Conservation (phyloP, 2,797 vertebrate species). For the Xenentodon cancila region DNA sequence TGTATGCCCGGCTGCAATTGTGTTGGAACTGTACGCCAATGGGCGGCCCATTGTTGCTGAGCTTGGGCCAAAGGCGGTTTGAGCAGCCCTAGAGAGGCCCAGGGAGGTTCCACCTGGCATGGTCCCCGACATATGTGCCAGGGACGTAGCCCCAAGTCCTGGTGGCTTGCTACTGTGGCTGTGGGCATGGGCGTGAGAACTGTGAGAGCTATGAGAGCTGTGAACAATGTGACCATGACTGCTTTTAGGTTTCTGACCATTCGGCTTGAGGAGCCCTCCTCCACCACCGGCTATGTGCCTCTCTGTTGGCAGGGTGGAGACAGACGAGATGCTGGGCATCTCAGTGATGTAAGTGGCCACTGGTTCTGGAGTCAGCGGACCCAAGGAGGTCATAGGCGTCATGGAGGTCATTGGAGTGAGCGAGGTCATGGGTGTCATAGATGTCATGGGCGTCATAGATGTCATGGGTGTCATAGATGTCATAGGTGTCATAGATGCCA, state of each 20-base stretch:
- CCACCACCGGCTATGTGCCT: slow-evolving; percentile 77
- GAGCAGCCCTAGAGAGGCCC: slow-evolving; percentile 67
- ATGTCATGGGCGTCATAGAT: slow-evolving; percentile 3
- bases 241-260: slow-evolving; percentile 89
- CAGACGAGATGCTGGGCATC: slow-evolving; percentile 80
- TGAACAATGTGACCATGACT: slow-evolving; percentile 60
- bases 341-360: slow-evolving; percentile 88
- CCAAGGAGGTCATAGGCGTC: slow-evolving; percentile 83
- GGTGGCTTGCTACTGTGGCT: slow-evolving; percentile 76
- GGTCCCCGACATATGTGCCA: slow-evolving; percentile 76
- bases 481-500: slow-evolving; percentile 50
- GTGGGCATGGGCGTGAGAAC: slow-evolving; percentile 63
- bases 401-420: slow-evolving; percentile 47
- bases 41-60: slow-evolving; percentile 82
- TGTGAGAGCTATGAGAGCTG: slow-evolving; percentile 58
- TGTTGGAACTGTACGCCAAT: slow-evolving; percentile 75
- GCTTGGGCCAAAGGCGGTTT: slow-evolving; percentile 54
- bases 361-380: slow-evolving; percentile 88
- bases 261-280: slow-evolving; percentile 79
- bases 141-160: slow-evolving; percentile 66
- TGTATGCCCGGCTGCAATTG: slow-evolving; percentile 65
- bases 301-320: slow-evolving; percentile 81
- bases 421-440: slow-evolving; percentile 49
- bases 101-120: slow-evolving; percentile 75
- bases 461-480: slow-evolving; percentile 43